Evolutionary conservation across 2,888 invertebrate species (phyloP), one percentile per base, ranked within the genome.

Genomic region (Petrophora chlorosata): DNA sequence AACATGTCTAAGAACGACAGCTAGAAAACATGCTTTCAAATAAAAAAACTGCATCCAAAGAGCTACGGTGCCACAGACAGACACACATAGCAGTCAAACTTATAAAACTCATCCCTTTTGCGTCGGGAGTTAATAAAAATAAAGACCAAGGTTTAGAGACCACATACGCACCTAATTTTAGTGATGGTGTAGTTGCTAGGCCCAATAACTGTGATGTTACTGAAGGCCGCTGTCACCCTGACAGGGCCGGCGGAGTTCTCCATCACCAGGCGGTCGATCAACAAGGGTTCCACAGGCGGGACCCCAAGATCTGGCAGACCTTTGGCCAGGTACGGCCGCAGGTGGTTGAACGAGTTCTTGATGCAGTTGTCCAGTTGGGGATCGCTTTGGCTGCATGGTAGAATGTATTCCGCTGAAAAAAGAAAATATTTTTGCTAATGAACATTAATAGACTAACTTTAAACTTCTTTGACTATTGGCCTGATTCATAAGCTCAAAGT

Each of bases 221-320:
- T 92, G 80, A 96, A 96, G 0, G 93, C 83, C 0, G 95, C 95
- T 5, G 93, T 92, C 9, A 96, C 93, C 50, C 94, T 89, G 9
- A 96, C 94, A 0, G 95, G 93, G 0, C 95, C 95, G 5, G 94
- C 94, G 0, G 94, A 93, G 73, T 96, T 96, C 74, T 95, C 94
- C 92, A 96, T 95, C 32, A 93, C 91, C 57, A 96, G 87, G 48
- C 92, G 91, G 32, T 94, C 93, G 45, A 96, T 94, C 46, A 86
- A 81, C 59, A 96, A 81, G 0, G 95, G 95, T 65, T 96, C 96
- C 60, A 96, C 93, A 0, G 95, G 92, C 0, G 95, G 95, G 2
- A 96, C 92, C 9, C 93, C 92, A 36, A 96, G 83, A 59, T 95
- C 95, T 0, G 92, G 85, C 5, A 96, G 91, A 34, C 96, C 96